Conservation (phyloP, 2,113 vertebrate genomes). For the Microtus montanus region DNA sequence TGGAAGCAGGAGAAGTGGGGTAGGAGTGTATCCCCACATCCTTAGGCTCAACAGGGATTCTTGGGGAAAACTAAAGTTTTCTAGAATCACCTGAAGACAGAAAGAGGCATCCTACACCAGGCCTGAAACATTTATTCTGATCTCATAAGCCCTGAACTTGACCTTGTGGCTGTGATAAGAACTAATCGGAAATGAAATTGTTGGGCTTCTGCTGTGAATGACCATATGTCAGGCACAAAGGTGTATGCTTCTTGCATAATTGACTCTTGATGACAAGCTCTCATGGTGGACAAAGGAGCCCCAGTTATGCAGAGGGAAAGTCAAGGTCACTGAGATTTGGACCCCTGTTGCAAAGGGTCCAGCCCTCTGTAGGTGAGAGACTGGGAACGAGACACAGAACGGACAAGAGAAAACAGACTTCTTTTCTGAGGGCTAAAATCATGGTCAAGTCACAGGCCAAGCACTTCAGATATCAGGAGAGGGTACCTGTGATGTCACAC, state of each 20-base stretch:
- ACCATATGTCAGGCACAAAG: too few relatives aligned
- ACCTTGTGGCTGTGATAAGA: neutral
- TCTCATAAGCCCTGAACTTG: neutral
- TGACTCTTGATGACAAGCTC: neutral
- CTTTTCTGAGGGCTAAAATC: neutral
- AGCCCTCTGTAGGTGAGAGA: neutral
- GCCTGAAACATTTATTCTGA: neutral
- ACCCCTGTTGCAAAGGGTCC: neutral
- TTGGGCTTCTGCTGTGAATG: neutral
- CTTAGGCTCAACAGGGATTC: neutral
- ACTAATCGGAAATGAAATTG: neutral
- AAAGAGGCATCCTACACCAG: neutral
- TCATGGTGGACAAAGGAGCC: neutral
- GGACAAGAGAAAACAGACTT: neutral
- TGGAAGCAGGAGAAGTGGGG: too few relatives aligned
- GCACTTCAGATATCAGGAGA: neutral
- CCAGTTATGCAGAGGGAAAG: neutral
- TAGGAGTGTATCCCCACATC: rapidly evolving
- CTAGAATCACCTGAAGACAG: neutral
- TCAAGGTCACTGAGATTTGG: neutral
- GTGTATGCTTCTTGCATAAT: neutral
- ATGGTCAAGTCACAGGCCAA: neutral
- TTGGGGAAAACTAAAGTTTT: neutral
- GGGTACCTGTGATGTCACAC: neutral
- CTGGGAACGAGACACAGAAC: neutral